Conservation (phyloP, 2,113 vertebrate species). For the Stigmatopora argus region DNA sequence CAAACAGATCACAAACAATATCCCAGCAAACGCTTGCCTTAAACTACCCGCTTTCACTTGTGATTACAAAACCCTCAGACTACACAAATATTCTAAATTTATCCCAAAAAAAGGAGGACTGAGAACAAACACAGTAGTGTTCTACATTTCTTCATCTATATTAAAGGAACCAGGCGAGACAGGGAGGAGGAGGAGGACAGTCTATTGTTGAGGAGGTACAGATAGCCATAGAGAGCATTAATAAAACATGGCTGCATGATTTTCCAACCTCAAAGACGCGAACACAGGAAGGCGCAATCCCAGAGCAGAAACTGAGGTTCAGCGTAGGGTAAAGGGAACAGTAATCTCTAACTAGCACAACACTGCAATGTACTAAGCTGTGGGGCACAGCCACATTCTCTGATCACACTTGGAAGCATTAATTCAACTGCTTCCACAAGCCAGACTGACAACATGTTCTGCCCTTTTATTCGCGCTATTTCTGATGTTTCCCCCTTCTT, state of each 20-base stretch:
- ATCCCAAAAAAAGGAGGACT: constrained; percentile 14
- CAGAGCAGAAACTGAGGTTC: constrained; percentile 63
- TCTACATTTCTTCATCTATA: constrained; percentile 37
- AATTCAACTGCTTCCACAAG: constrained; percentile 19
- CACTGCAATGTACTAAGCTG: constrained; percentile 50
- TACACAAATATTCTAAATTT: constrained; percentile 10
- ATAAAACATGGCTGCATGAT: constrained; percentile 73
- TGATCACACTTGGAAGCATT: constrained; percentile 43
- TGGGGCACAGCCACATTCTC: constrained; percentile 30
- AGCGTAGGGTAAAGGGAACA: constrained; percentile 67
- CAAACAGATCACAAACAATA: constrained; percentile 28
- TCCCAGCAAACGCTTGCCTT: constrained; percentile 23
- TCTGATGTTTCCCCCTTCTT: constrained; percentile 7
- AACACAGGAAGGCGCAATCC: constrained; percentile 61
- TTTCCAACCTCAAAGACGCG: constrained; percentile 69
- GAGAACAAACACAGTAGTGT: constrained; percentile 41
- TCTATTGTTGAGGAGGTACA: constrained; percentile 8
- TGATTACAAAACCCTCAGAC: constrained; percentile 10
- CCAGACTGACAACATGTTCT: constrained; percentile 12
- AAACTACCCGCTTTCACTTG: constrained; percentile 23
- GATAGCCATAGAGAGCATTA: constrained; percentile 54
- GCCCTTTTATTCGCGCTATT: constrained; percentile 26
- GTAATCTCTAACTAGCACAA: constrained; percentile 52
- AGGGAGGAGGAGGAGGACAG: constrained; percentile 22
- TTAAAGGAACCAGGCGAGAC: constrained; percentile 29